A percentile compares a stretch with the other conserved stretches of the same genome.
Conservation (phyloP, 2,888 invertebrate genomes). For the Eugnorisma glareosa region DNA sequence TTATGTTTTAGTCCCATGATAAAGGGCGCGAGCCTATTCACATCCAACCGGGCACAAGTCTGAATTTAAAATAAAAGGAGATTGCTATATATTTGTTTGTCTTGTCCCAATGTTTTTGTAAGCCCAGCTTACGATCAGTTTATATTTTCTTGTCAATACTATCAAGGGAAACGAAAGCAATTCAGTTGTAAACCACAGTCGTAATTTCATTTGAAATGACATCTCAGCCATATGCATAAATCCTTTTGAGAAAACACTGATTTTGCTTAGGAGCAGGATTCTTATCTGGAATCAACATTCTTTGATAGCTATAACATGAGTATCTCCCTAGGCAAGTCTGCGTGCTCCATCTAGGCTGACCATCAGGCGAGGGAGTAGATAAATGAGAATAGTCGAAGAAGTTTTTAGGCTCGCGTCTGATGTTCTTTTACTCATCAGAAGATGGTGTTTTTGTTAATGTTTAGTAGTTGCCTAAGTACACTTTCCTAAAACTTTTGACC, state of each 20-base stretch:
- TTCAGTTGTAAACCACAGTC: too few species aligned
- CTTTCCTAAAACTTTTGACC: too few species aligned
- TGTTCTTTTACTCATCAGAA: too few species aligned
- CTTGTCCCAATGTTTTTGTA: neutral
- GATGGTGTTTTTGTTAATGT: too few species aligned
- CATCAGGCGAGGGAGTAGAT: neutral
- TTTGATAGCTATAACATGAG: neutral
- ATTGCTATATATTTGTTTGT: neutral
- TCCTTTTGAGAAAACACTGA: neutral
- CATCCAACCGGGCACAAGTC: neutral
- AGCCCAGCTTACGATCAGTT: neutral
- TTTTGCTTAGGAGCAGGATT: neutral
- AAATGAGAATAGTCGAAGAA: too few species aligned
- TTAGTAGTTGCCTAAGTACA: too few species aligned
- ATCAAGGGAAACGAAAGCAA: neutral
- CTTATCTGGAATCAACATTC: neutral
- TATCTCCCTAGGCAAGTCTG: too few species aligned
- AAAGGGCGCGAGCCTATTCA: too few species aligned
- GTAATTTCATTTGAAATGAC: too few species aligned
- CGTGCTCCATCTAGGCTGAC: neutral
- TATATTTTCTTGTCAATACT: neutral
- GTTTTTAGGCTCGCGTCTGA: too few species aligned
- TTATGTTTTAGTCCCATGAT: neutral
- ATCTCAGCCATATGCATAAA: neutral
- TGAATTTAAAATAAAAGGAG: neutral